Evolutionary conservation across 2,113 vertebrate species (phyloP), one percentile per base, ranked within the genome.

Genomic region (Tringa solitaria): DNA sequence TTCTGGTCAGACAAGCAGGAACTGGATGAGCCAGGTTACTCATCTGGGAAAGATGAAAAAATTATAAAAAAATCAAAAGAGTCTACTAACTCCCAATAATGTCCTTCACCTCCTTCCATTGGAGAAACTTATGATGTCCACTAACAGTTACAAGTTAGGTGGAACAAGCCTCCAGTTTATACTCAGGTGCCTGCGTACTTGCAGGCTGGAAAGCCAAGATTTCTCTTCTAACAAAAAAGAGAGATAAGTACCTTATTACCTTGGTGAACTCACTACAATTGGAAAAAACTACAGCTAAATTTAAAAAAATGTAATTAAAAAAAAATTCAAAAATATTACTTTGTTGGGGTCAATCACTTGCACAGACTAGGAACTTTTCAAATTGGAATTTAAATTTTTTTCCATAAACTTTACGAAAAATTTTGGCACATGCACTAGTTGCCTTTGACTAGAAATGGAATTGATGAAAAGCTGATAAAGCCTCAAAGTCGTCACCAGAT

Each of bases 1-100:
- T 45, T 33, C 48, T 54, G 26, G 92, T 89, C 91, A 32, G n/a
- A 72, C 15, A 39, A 68, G 43, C 65, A 69, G 96, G 80, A 64
- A 60, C 37, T 0, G 21, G 26, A 80, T 21, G 21, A 63, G 56
- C 11, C 53, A n/a, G 15, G 32, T 18, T 51, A 43, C 2, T 4
- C 0, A 2, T 4, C 97, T 97, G 75, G 30, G 90, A 89, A 91
- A 96, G 65, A 95, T 14, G 10, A 63, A 9, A 68, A 59, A 75
- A 26, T 64, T 15, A 4, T 14, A 32, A 60, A 32, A 60, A 65
- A 41, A 56, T 45, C 24, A 54, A 35, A 50, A 39, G 12, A 61
- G 22, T 48, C 10, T 61, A 69, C 30, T 37, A 2, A 1, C 6
- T 8, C 24, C 53, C 50, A 51, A 12, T 39, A 35, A 45, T 68